phyloP scores from a whole-genome alignment of 2,113 vertebrate genomes.

The Hoplias malabaricus region DNA sequence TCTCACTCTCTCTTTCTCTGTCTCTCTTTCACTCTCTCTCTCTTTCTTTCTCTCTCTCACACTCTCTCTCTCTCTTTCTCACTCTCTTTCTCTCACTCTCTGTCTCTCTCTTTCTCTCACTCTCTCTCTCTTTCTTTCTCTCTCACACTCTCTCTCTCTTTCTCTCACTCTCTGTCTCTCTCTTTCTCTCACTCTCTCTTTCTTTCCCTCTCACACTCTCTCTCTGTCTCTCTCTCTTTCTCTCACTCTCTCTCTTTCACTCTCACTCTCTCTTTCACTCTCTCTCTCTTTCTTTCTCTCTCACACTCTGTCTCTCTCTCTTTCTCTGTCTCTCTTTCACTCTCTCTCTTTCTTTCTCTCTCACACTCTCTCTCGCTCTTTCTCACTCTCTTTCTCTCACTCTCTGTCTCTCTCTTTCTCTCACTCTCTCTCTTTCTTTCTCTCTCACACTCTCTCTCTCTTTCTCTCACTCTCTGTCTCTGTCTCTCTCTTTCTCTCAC shows the following conservation, averaged over 20 bases:
- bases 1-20: background rate
- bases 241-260: too few species aligned
- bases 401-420: background rate
- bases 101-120: background rate
- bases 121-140: background rate
- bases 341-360: background rate
- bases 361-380: background rate
- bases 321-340: too few species aligned
- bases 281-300: background rate
- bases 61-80: background rate
- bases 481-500: background rate
- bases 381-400: background rate
- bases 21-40: background rate
- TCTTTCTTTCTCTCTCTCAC: background rate
- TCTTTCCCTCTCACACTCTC: background rate
- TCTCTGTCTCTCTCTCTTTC: background rate
- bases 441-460: background rate
- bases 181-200: background rate
- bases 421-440: background rate
- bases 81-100: background rate
- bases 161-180: too few species aligned
- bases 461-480: background rate
- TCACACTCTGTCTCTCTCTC: too few species aligned
- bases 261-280: too few species aligned
- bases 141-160: background rate